Evolutionary conservation across 53 echinoderm and acorn worm species (phyloP), one percentile per base, ranked within the genome.

Genomic region (Echinometra lucunter): DNA sequence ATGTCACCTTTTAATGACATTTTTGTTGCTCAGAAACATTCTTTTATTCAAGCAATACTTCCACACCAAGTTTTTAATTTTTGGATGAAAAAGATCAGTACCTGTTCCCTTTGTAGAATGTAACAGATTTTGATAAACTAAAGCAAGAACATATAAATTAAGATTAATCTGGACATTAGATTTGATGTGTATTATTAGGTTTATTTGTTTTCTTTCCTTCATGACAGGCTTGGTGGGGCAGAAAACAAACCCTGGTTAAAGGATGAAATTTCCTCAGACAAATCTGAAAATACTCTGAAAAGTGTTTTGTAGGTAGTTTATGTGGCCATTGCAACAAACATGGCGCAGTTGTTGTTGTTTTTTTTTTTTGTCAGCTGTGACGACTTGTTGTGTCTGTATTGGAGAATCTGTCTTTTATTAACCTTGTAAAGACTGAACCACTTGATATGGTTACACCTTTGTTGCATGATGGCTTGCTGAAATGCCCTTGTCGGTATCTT

Each of bases 241-340:
- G 85, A 85, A 28, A 85, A 45, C 10, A 85, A 85, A 85, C 49
- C n/a, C 27, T 10, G 85, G 85, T 85, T 49, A 85, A 85, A 85
- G 12, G 47, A 85, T 85, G 47, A 85, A 81, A 44, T 21, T 81
- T 25, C 13, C 18, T 81, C 81, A 9, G 40, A 81, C 81, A 81
- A 81, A 42, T 81, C 81, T 81, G 81, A 81, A 44, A 81, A 81
- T 81, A 81, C 40, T 42, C 15, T 81, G 81, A 81, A 81, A 81
- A 81, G 81, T 81, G 81, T 85, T 47, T 85, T 85, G 85, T 85
- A 85, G 85, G 85, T 85, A 85, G 85, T 85, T 16, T n/a, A 28
- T 85, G 85, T 85, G 1, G n/a, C 49, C 85, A 47, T 85, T n/a
- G 12, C 2, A 28, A 44, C 18, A 45, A 11, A 85, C 28, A 53